These are phyloP conservation scores for Lasiurus borealis DNA, from an alignment of 2,113 vertebrate species.

Conservation along the genomic window DNA sequence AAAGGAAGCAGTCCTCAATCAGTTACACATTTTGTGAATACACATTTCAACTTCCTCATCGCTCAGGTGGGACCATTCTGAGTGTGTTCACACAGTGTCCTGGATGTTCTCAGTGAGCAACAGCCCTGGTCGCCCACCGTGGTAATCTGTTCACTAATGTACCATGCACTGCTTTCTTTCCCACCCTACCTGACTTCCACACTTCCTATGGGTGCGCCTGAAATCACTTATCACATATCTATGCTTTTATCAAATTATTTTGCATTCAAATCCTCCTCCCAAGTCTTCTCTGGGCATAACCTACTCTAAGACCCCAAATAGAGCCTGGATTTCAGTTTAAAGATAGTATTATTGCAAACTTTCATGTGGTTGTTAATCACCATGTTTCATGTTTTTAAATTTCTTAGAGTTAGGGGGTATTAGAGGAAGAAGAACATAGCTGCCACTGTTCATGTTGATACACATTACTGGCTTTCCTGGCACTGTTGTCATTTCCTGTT, in stretches of 20 bases:
- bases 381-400: not conserved
- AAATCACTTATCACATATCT: not conserved
- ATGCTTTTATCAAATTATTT: not conserved
- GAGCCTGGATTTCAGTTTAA: not conserved
- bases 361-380: not conserved
- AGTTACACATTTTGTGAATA: not conserved
- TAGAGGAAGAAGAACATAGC: slow-evolving; percentile 6
- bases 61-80: not conserved
- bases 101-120: not conserved
- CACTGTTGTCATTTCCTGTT: not conserved
- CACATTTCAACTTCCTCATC: not conserved
- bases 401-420: not conserved
- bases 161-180: not conserved
- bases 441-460: not conserved
- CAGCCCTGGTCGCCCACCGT: not conserved
- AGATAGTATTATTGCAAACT: not conserved
- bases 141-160: not conserved
- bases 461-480: not conserved
- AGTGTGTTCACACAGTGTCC: not conserved
- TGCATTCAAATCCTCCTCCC: not conserved
- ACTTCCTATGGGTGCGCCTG: not conserved
- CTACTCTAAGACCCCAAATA: not conserved
- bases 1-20: not conserved
- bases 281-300: not conserved
- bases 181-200: not conserved